Percentiles rank a stretch among this genome's conserved stretches.
Conservation (phyloP, 2,797 vertebrate species). For the Alectoris magna region DNA sequence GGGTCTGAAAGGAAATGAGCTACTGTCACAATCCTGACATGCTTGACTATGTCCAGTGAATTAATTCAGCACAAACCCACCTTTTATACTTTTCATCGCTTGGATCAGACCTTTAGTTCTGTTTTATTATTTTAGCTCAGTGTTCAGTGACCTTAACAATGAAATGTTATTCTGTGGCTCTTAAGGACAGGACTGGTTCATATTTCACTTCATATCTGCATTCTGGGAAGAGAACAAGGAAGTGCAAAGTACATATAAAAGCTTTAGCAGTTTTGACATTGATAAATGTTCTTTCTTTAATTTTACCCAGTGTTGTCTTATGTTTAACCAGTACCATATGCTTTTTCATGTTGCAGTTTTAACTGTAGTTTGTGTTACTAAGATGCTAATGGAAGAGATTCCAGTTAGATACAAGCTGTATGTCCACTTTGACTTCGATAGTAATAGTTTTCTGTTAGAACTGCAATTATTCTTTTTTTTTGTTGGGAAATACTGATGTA, state of each 20-base stretch:
- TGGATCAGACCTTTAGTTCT: neutral
- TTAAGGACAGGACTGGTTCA: neutral
- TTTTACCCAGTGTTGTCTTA: neutral
- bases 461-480: constrained; percentile 28
- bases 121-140: neutral
- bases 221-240: neutral
- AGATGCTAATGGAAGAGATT: constrained; percentile 23
- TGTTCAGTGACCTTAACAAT: neutral
- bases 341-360: neutral
- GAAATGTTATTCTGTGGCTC: neutral
- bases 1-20: neutral
- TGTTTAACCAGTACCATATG: neutral
- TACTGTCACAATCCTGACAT: neutral
- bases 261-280: neutral
- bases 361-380: constrained; percentile 30
- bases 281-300: neutral
- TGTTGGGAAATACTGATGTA: neutral
- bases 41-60: neutral
- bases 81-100: neutral
- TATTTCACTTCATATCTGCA: neutral
- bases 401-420: neutral
- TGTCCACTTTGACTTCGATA: constrained; percentile 19
- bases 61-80: neutral
- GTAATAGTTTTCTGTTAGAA: constrained; percentile 9
- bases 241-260: neutral